Evolutionary conservation across 2,797 vertebrate genomes (phyloP).

Genomic region (Nyctibius grandis): DNA sequence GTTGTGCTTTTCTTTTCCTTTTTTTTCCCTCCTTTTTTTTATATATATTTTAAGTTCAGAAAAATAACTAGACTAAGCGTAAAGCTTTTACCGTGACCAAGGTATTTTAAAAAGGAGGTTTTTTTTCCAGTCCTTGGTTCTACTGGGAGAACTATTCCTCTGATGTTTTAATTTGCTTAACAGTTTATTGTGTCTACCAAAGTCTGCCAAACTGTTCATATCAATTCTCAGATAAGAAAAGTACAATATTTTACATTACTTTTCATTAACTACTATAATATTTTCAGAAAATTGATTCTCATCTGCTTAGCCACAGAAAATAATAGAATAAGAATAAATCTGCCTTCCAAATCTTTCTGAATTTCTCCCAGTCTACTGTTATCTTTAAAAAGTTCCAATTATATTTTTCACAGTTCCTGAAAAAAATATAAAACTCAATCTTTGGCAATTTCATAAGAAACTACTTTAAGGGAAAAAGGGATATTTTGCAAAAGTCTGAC

Average conservation of each 20-base stretch:
- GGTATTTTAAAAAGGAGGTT: background rate
- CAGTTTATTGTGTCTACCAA: background rate
- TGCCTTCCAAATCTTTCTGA: background rate
- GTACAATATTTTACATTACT: background rate
- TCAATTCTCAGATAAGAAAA: background rate
- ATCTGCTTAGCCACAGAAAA: background rate
- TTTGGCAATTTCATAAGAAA: background rate
- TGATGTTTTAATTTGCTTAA: background rate
- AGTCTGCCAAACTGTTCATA: background rate
- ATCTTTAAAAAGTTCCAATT: background rate
- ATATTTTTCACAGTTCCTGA: background rate
- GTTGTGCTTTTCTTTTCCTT: background rate
- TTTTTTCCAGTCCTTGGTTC: background rate
- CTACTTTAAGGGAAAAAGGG: background rate
- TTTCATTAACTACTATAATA: background rate
- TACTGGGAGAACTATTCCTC: background rate
- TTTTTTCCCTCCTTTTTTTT: background rate
- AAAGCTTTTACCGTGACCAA: background rate
- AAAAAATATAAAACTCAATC: background rate
- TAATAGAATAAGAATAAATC: background rate
- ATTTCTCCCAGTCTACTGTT: background rate
- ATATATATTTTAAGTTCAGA: background rate
- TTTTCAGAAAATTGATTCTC: background rate
- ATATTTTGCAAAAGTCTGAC: background rate
- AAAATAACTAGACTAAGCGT: background rate